Evolutionary conservation across 2,797 vertebrate species (phyloP).

Genomic region (Fistularia tabacaria): DNA sequence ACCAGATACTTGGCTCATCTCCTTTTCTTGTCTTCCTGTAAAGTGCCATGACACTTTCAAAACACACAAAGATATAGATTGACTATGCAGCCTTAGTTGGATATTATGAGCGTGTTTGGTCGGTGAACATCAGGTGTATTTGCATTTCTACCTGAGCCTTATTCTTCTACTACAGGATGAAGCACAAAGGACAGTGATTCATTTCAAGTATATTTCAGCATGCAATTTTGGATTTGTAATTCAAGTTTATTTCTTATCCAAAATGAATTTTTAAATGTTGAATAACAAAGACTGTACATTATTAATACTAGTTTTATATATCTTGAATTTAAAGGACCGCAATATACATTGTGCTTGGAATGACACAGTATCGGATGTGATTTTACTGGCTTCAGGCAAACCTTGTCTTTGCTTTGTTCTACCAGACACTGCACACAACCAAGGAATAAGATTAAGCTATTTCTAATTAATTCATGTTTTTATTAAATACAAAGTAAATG

Average conservation of each 20-base stretch:
- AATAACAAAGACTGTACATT: slow-evolving; percentile 46
- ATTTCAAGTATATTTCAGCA: slow-evolving; percentile 2
- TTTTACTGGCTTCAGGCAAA: slow-evolving; percentile 52
- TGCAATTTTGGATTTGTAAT: slow-evolving; percentile 12
- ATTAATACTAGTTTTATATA: slow-evolving; percentile 35
- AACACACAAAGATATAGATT: slow-evolving; percentile 32
- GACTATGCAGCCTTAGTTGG: slow-evolving; percentile 16
- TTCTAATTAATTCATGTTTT: slow-evolving; percentile 70
- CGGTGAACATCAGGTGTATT: slow-evolving; percentile 15
- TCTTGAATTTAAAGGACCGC: slow-evolving; percentile 16
- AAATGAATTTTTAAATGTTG: slow-evolving; percentile 28
- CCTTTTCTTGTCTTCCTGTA: slow-evolving; percentile 26
- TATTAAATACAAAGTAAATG: slow-evolving; percentile 61
- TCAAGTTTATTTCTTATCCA: slow-evolving; percentile 27
- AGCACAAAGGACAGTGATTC: slow-evolving; percentile 2
- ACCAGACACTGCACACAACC: slow-evolving; percentile 35
- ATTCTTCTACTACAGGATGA: slow-evolving; percentile 13
- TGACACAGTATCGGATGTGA: slow-evolving; percentile 37
- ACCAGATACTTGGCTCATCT: slow-evolving; percentile 39
- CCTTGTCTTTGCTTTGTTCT: slow-evolving; percentile 61
- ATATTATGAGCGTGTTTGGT: slow-evolving; percentile 17
- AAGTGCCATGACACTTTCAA: slow-evolving; percentile 26
- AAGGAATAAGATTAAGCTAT: slow-evolving; percentile 44
- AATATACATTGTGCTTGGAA: slow-evolving; percentile 28
- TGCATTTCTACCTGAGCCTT: neutral